Base-by-base conservation (phyloP, 2,888 invertebrate species). In the Polydesmus complanatus region DNA sequence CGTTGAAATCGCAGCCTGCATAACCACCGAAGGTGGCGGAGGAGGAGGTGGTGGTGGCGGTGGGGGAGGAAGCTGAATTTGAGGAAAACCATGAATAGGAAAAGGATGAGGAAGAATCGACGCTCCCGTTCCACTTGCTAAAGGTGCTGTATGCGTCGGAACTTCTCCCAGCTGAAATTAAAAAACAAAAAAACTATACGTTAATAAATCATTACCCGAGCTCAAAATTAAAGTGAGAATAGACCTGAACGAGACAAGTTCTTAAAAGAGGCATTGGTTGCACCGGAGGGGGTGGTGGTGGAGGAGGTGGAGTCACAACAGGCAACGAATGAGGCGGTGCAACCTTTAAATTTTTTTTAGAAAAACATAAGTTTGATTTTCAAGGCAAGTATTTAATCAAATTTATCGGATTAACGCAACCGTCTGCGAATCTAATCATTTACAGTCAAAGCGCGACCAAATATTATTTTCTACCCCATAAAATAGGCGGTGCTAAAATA, bases 1-100 rank as follows among this genome's bases (percentile, higher is more conserved):
- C 14, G 37, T 8, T 8, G 37, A 14, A 14, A 37, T 37, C 5
- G 37, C 37, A 37, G 37, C 14, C 14, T 37, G 54, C 19, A 23
- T 27, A 19, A 37, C 25, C 3, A 26, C n/a, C n/a, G 57, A 50
- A 22, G 57, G 57, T n/a, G 48, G 57, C 14, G 57, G 57, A 8
- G 49, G 57, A 11, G 57, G 57, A 27, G 57, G 57, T n/a, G 57
- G 57, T 3, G 57, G 57, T 25, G 57, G 57, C 25, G 50, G 50
- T 14, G 57, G 57, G 18, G 49, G 57, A 11, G 48, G 57, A 50
- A 57, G 57, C 3, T 48, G 57, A 8, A 57, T 22, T 3, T 23
- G 57, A 50, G 57, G 57, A 19, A 11, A 57, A 50, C 37, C 37
- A 5, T 50, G 57, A 2, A 57, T 18, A 19, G 27, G 27, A 49